A percentile compares a stretch with the other conserved stretches of the same genome.
phyloP scores from a whole-genome alignment of 2,888 invertebrate genomes.

The Idaea dimidiata region DNA sequence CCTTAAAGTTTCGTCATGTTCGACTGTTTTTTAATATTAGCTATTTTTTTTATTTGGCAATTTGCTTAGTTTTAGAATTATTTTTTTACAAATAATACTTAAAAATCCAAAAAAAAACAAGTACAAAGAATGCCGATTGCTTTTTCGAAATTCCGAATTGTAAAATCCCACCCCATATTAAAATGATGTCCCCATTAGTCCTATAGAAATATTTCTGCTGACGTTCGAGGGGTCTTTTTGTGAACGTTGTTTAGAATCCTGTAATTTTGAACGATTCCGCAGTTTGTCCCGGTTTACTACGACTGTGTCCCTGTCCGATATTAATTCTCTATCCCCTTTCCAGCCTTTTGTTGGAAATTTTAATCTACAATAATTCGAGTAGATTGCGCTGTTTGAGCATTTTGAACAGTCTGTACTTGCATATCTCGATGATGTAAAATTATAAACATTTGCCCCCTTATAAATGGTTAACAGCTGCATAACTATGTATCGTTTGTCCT shows the following conservation, averaged over 20 bases:
- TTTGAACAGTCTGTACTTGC: not conserved
- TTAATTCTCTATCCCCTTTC: slow-evolving; percentile 65
- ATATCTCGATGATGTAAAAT: too few species aligned
- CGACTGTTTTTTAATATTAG: too few species aligned
- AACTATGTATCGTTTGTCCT: too few species aligned
- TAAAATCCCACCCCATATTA: slow-evolving; percentile 66
- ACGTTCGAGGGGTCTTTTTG: slow-evolving; percentile 55
- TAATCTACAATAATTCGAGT: slow-evolving; percentile 60
- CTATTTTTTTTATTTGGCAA: too few species aligned
- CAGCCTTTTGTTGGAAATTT: slow-evolving; percentile 61
- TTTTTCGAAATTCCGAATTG: slow-evolving; percentile 44
- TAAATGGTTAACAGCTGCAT: too few species aligned
- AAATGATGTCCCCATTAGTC: slow-evolving; percentile 72
- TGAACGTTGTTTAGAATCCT: slow-evolving; percentile 67
- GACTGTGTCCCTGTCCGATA: slow-evolving; percentile 59
- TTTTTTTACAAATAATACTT: not conserved
- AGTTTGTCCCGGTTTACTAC: slow-evolving; percentile 63
- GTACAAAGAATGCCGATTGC: slow-evolving; percentile 17
- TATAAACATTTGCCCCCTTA: too few species aligned
- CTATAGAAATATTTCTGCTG: slow-evolving; percentile 47
- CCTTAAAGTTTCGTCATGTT: too few species aligned
- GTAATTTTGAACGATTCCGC: slow-evolving; percentile 75
- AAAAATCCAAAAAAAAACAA: slow-evolving; percentile 12
- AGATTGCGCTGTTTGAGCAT: not conserved
- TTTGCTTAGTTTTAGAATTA: too few species aligned